Evolutionary conservation across 2,113 vertebrate genomes (phyloP).

Genomic region (Chaetorhynchus papuensis): DNA sequence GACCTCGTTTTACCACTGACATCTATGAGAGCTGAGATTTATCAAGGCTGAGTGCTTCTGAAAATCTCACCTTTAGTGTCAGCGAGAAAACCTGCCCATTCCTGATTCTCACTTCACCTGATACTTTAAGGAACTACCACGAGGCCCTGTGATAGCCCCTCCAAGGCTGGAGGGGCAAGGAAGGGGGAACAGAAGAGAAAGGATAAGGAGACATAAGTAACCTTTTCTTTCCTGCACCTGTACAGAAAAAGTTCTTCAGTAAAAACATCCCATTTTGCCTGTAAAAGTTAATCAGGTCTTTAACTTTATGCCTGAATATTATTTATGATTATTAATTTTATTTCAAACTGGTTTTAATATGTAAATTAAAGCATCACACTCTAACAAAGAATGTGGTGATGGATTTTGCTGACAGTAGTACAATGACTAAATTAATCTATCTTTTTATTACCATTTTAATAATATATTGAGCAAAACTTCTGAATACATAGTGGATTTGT

Average conservation of each 20-base stretch:
- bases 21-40: background rate
- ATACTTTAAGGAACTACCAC: background rate
- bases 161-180: background rate
- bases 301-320: background rate
- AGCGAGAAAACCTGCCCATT: background rate
- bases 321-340: slow-evolving; percentile 43
- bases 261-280: background rate
- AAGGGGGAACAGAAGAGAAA: background rate
- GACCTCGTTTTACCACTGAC: slow-evolving; percentile 6
- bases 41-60: slow-evolving; percentile 9
- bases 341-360: slow-evolving; percentile 16
- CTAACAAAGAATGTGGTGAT: background rate
- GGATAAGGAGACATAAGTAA: background rate
- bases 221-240: background rate
- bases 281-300: background rate
- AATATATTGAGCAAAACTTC: slow-evolving; percentile 25
- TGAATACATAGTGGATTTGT: background rate
- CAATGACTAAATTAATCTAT: slow-evolving; percentile 16
- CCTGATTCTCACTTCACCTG: background rate
- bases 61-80: slow-evolving; percentile 22
- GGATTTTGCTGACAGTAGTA: slow-evolving; percentile 34
- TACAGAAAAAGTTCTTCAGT: background rate
- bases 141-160: background rate
- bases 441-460: slow-evolving; percentile 41
- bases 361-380: slow-evolving; percentile 22